Evolutionary conservation across 23 tunicate species (phyloP), one percentile per base, ranked within the genome.

Genomic region (Oikopleura vanhoeffeni): DNA sequence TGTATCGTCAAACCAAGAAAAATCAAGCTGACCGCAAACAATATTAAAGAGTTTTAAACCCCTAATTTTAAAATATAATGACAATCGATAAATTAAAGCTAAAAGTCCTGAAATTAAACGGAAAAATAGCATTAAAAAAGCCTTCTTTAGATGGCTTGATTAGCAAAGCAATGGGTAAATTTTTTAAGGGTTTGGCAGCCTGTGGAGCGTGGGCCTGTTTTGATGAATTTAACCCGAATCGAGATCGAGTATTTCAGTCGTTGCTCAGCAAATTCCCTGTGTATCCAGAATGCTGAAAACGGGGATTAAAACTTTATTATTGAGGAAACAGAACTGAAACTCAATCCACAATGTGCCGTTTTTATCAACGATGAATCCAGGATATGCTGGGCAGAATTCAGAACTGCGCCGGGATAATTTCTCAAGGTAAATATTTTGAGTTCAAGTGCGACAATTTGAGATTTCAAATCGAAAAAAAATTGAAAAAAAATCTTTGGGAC

Each of bases 121-220:
- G n/a, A n/a, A n/a, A n/a, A n/a, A n/a, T n/a, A n/a, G n/a, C n/a
- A n/a, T n/a, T n/a, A n/a, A n/a, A n/a, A n/a, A n/a, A n/a, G n/a
- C n/a, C n/a, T n/a, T n/a, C n/a, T n/a, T 92, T 92, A 0, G 97
- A 92, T 76, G 97, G 97, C 8, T 89, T 92, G 28, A 92, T 89
- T 67, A 89, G 89, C 87, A 92, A 92, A 60, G 97, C 97, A 84
- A 92, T 92, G 97, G 97, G 97, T 30, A 92, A 92, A 86, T 92
- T 92, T 49, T 92, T 92, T 85, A 92, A 92, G 71, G 97, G 97
- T 0, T 88, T 92, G 60, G 97, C 97, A 35, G 90, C 97, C 1
- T 92, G 97, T 83, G 97, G 97, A 0, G 97, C 97, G n/a, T n/a
- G 97, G 97, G 97, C 97, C 39, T 92, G 97, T 67, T 92, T 92